These are phyloP conservation scores for Silvanus unidentatus DNA, from an alignment of 2,888 invertebrate species.

Conservation along the genomic window DNA sequence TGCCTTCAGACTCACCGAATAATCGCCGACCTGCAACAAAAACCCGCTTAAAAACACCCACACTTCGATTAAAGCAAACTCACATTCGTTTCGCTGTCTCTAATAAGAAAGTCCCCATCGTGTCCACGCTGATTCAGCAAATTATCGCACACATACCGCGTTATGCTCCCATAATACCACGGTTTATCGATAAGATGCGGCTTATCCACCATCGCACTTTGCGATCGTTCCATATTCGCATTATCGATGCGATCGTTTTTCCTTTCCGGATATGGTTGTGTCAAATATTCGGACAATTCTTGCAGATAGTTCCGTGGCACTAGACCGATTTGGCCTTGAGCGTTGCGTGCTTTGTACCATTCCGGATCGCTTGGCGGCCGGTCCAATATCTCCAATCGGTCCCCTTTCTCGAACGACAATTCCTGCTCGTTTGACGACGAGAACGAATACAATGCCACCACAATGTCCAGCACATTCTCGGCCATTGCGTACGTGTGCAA, in stretches of 20 bases:
- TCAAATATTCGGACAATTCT: conserved; percentile 83
- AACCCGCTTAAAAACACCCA: not conserved
- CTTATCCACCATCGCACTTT: conserved; percentile 49
- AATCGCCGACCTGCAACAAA: conserved; percentile 84
- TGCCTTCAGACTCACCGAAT: conserved; percentile 95
- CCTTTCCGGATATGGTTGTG: conserved; percentile 69
- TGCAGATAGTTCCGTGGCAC: conserved; percentile 94
- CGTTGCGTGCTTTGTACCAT: conserved; percentile 96
- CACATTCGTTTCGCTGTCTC: conserved; percentile 99
- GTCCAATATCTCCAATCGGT: conserved; percentile 92
- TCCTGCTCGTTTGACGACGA: conserved; percentile 93
- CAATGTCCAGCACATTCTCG: conserved; percentile 91
- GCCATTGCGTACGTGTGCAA: conserved; percentile 92
- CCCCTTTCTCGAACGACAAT: conserved; percentile 93
- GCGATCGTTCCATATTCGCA: conserved; percentile 42
- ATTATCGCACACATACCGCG: conserved; percentile 93
- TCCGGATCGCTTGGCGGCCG: conserved; percentile 96
- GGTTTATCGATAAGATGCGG: conserved; percentile 74
- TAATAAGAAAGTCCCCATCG: conserved; percentile 97
- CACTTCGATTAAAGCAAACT: too few species aligned
- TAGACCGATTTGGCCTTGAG: conserved; percentile 85
- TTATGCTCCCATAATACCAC: conserved; percentile 97
- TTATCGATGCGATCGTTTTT: conserved; percentile 39
- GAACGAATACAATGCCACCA: conserved; percentile 91
- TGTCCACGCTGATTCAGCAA: conserved; percentile 91